A percentile compares a stretch with the other conserved stretches of the same genome.
phyloP scores from a whole-genome alignment of 2,113 vertebrate genomes.

The Microtus ochrogaster region DNA sequence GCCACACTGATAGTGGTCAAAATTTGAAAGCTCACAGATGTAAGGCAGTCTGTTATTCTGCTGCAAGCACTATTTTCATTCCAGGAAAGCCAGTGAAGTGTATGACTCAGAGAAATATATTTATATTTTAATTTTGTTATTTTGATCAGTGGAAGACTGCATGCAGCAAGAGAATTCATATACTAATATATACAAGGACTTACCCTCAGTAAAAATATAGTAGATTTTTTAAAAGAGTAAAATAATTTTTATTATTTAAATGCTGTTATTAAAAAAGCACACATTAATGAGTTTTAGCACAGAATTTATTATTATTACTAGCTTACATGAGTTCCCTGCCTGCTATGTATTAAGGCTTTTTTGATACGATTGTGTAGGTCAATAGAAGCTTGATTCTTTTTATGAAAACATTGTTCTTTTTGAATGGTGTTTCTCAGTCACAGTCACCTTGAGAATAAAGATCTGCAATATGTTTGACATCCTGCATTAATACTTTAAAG shows the following conservation, averaged over 20 bases:
- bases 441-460: neutral
- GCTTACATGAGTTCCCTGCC: neutral
- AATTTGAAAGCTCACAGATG: slow-evolving; percentile 78
- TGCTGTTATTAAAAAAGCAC: neutral
- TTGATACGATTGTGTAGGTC: neutral
- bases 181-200: neutral
- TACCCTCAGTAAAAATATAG: neutral
- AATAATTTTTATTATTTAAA: slow-evolving; percentile 13
- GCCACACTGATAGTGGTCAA: slow-evolving; percentile 68
- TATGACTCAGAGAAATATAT: slow-evolving; percentile 58
- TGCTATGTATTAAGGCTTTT: neutral
- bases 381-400: neutral
- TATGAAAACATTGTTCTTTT: neutral
- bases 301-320: neutral
- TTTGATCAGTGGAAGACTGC: slow-evolving; percentile 13
- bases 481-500: neutral
- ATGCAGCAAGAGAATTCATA: neutral
- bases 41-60: slow-evolving; percentile 69
- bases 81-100: slow-evolving; percentile 38
- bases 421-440: neutral
- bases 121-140: slow-evolving; percentile 42
- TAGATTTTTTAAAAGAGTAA: neutral
- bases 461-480: neutral
- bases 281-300: neutral
- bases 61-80: slow-evolving; percentile 63